Evolutionary conservation across 1,140 invertebrate species (phyloP).

Genomic region (Andrena cerasifolii): DNA sequence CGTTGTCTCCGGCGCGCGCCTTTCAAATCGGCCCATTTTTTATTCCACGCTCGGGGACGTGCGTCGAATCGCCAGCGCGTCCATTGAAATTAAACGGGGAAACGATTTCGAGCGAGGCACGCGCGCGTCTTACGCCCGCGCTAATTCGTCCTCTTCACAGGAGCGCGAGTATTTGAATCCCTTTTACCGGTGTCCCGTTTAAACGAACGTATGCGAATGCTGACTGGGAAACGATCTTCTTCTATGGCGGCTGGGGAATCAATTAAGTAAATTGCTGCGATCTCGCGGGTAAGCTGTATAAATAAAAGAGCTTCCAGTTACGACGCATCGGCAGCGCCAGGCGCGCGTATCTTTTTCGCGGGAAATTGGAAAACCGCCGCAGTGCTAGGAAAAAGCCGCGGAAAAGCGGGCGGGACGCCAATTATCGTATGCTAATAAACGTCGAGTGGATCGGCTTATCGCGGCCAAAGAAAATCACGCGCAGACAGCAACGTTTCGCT

Average conservation of each 20-base stretch:
- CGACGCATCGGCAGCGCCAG: too few species aligned
- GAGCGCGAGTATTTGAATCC: too few species aligned
- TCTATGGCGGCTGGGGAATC: too few species aligned
- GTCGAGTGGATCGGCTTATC: constrained; percentile 10
- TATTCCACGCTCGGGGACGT: constrained; percentile 2
- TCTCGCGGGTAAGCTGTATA: too few species aligned
- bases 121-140: constrained; percentile 27
- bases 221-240: too few species aligned
- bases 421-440: constrained; percentile 51
- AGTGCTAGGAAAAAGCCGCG: neutral
- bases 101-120: neutral
- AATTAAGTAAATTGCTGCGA: too few species aligned
- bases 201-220: too few species aligned
- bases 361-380: constrained; percentile 17
- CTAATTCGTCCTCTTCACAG: too few species aligned
- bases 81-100: neutral
- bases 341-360: neutral
- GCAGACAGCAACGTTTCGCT: neutral
- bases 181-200: too few species aligned
- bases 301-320: too few species aligned
- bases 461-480: constrained; percentile 25
- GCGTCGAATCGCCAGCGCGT: constrained; percentile 39
- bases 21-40: constrained; percentile 21
- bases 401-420: neutral
- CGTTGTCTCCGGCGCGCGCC: constrained; percentile 44